These are phyloP conservation scores for Catharus minimus DNA, from an alignment of 2,113 vertebrate species.

Conservation along the genomic window DNA sequence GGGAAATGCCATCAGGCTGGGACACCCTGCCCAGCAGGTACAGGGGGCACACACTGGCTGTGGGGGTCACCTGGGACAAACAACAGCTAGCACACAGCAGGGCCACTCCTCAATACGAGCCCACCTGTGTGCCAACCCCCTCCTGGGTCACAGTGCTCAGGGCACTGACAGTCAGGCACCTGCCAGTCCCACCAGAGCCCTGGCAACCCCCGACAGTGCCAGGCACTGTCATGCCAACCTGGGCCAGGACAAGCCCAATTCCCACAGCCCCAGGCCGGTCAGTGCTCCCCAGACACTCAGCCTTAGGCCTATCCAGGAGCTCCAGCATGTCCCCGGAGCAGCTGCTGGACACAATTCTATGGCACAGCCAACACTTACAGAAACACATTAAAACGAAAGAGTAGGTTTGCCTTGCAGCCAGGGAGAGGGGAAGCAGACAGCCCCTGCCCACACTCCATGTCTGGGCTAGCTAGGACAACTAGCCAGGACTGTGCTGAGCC, in stretches of 20 bases:
- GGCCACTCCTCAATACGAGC: not conserved
- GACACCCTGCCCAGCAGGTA: too few relatives aligned
- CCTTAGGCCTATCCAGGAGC: not conserved
- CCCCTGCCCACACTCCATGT: not conserved
- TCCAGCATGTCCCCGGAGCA: not conserved
- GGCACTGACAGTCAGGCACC: fast-evolving
- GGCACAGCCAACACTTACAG: not conserved
- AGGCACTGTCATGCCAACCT: not conserved
- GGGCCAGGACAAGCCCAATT: not conserved
- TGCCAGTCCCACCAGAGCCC: not conserved
- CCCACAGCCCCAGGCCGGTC: not conserved
- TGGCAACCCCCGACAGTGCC: fast-evolving
- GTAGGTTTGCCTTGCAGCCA: not conserved
- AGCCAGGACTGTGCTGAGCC: not conserved
- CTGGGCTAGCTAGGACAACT: not conserved
- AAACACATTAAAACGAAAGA: not conserved
- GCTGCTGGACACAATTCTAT: fast-evolving
- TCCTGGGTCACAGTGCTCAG: not conserved
- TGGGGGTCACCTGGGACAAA: not conserved
- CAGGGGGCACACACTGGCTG: not conserved
- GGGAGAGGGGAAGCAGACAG: not conserved
- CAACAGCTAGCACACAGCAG: fast-evolving
- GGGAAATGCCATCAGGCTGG: not conserved
- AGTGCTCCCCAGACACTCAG: fast-evolving
- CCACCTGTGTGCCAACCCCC: fast-evolving